These are phyloP conservation scores for Apodemia zela DNA, from an alignment of 2,888 invertebrate genomes.

Conservation along the genomic window DNA sequence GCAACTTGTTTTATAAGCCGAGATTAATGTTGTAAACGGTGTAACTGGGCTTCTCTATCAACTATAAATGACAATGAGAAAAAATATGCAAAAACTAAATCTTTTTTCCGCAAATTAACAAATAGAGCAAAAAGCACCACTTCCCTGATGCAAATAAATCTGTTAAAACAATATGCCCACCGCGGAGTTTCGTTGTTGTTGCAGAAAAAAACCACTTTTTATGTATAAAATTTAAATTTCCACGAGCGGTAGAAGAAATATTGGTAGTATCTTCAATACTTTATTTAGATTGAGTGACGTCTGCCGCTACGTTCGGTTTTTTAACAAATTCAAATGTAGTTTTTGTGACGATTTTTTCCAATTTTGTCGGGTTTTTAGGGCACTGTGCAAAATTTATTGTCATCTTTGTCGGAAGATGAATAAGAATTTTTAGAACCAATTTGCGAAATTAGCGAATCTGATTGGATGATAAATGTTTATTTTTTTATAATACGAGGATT, in stretches of 20 bases:
- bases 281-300: constrained; percentile 64
- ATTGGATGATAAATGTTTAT: not conserved
- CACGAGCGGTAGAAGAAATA: constrained; percentile 55
- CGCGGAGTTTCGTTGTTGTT: constrained; percentile 41
- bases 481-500: constrained; percentile 2
- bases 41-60: constrained; percentile 31
- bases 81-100: constrained; percentile 38
- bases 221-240: constrained; percentile 62
- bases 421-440: constrained; percentile 32
- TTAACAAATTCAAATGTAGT: constrained; percentile 51
- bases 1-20: too few relatives aligned
- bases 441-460: constrained; percentile 20
- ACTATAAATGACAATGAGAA: constrained; percentile 45
- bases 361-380: constrained; percentile 64
- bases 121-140: constrained; percentile 63
- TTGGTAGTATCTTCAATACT: constrained; percentile 64
- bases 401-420: constrained; percentile 38
- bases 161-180: constrained; percentile 63
- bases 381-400: constrained; percentile 59
- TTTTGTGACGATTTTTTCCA: constrained; percentile 48
- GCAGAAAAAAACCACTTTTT: constrained; percentile 22
- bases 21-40: constrained; percentile 32
- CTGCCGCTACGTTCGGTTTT: constrained; percentile 40
- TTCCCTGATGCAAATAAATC: constrained; percentile 67
- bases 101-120: constrained; percentile 60